Base-by-base conservation (phyloP, 2,888 invertebrate genomes). In the Caradrina kadenii region DNA sequence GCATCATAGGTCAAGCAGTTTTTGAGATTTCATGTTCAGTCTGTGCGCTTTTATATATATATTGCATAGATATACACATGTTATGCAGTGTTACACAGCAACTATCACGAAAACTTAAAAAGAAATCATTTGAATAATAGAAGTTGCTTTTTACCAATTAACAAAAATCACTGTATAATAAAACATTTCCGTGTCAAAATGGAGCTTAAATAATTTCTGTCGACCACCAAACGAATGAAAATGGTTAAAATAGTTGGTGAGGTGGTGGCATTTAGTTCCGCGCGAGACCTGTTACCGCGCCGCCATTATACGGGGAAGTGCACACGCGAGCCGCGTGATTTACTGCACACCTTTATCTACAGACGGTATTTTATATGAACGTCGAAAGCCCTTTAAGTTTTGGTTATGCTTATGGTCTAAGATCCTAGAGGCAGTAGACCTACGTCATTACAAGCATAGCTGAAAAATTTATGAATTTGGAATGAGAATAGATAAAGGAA, bases 251-350 rank as follows among this genome's bases (percentile, higher is more conserved):
- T 71, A 54, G 53, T 21, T 55, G 1, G 13, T 17, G 31, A 45
- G 1, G 49, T 31, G 17, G 73, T 42, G 19, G 69, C 19, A 42
- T 50, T 69, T 64, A 50, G 69, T 69, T 78, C 73, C 54, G 53
- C 76, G 22, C 55, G 48, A 31, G 58, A 31, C 49, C 19, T 45
- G 19, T 56, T 48, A 39, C 49, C n/a, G 35, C 19, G 42, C 60
- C 21, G 19, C 26, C 59, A 66, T 70, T 79, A 62, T 53, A 52
- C 35, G 19, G 60, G 26, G 21, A 17, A 17, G 8, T 7, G 10
- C 17, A 45, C 78, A 78, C 76, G 77, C 76, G 4, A 80, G 1
- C 60, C 26, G 0, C 13, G 13, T 80, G 71, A 80, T 80, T 79
- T 78, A 78, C 45, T 50, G 22, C 26, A 26, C 50, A 19, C 55